Base-by-base conservation (phyloP, 2,888 invertebrate genomes). In the Andrena hattorfiana region DNA sequence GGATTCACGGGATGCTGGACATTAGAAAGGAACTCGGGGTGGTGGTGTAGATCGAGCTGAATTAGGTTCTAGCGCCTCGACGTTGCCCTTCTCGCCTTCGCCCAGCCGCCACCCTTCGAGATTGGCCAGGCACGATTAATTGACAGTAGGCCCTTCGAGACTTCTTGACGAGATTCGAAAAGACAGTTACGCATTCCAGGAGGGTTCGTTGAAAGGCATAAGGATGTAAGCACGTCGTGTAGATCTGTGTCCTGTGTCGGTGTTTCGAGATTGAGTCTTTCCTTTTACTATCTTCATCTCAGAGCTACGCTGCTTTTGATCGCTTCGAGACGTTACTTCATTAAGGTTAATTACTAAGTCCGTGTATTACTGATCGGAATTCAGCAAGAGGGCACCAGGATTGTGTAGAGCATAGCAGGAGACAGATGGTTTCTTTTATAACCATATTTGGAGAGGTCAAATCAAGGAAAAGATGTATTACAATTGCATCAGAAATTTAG, bases 51-150 rank as follows among this genome's bases (percentile, higher is more conserved):
- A 81, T 64, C 71, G 83, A 87, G 87, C 88, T 83, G 89, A 90
- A 90, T 91, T 91, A 91, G 87, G 81, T 90, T 87, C 83, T 87
- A 71, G 72, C 89, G 84, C 78, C 87, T 77, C 71, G 70, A 69
- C 74, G 78, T 81, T 66, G 67, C 74, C 78, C 75, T 62, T 63
- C 74, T 69, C 73, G 80, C 69, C 87, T 80, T 81, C 82, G 84
- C 71, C 83, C 68, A 85, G 77, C 74, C 84, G 76, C 84, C 83
- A 83, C 84, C 89, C 86, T 84, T 85, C 87, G 85, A 91, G 91
- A 93, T 93, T 93, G 92, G 91, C 91, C 88, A 87, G 91, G 86
- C 89, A 87, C 91, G 93, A 93, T 93, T 93, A 93, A 93, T 93
- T 91, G 93, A 92, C 91, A 89, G 87, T 87, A 87, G 89, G 81